Evolutionary conservation across 92 coral and sea anemone genomes (phyloP), one percentile per base, ranked within the genome.

Genomic region (Meandrina meandrites): DNA sequence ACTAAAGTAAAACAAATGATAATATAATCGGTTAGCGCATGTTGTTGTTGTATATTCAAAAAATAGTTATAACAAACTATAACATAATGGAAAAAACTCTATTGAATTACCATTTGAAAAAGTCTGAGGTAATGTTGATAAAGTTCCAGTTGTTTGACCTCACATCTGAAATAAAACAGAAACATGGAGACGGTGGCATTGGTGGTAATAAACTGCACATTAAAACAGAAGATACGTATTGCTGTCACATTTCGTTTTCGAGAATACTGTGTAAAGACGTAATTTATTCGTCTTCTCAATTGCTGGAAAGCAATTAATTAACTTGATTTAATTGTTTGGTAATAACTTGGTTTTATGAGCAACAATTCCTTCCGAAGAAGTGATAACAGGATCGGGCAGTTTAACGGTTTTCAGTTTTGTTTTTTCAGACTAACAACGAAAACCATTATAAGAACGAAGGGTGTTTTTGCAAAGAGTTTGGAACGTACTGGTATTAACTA

Each of bases 21-120:
- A 17, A 58, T 5, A 42, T 12, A 60, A 24, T 22, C 30, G 45
- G 47, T 72, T 58, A 24, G 2, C n/a, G n/a, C n/a, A n/a, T 62
- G 6, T 19, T 21, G n/a, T 5, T 60, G 6, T 60, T 60, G 10
- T 24, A 22, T 24, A 60, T 32, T 32, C 6, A 71, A 30, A 71
- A 70, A 4, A 34, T 30, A 12, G 1, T 71, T 71, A 21, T 16
- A 71, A 32, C 22, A 21, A 31, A 71, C 11, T 18, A 16, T 16
- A 27, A 69, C 4, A 12, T 30, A 31, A 71, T 34, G 42, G 30
- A 11, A n/a, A 66, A 12, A 0, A 66, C 4, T 66, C 13, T 6
- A 2, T 15, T 73, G 27, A 37, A 73, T 73, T 66, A 85, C 88
- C 88, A 85, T 85, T 85, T 78, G 35, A 85, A 77, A 48, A 85